A percentile compares a stretch with the other conserved stretches of the same genome.
phyloP scores from a whole-genome alignment of 2,888 invertebrate genomes.

The Synergus gifuensis region DNA sequence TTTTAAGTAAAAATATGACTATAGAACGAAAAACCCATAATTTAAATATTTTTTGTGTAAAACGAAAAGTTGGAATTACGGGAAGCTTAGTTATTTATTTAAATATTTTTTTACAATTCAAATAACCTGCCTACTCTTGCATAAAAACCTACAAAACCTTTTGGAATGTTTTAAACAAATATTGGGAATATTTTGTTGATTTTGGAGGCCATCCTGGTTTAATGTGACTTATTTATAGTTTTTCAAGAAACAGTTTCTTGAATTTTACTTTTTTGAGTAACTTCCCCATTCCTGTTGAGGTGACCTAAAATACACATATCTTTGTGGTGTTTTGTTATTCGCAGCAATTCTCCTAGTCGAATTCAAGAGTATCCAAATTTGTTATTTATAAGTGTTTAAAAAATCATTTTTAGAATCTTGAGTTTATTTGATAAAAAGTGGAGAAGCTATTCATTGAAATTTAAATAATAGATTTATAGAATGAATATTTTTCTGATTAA shows the following conservation, averaged over 20 bases:
- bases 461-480: conserved; percentile 39
- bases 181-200: too few species aligned
- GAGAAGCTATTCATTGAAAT: conserved; percentile 26
- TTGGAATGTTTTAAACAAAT: too few species aligned
- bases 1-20: too few species aligned
- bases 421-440: conserved; percentile 1
- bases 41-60: background rate
- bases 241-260: background rate
- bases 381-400: conserved; percentile 4
- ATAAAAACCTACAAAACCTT: too few species aligned
- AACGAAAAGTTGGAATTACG: too few species aligned
- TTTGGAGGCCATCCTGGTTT: background rate
- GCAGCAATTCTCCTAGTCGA: conserved; percentile 37
- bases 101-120: too few species aligned
- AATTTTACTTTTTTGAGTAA: background rate
- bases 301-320: conserved; percentile 40
- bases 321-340: conserved; percentile 36
- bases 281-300: background rate
- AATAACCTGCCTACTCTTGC: too few species aligned
- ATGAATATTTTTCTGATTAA: conserved; percentile 11
- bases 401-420: background rate
- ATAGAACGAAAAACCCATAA: too few species aligned
- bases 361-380: conserved; percentile 7
- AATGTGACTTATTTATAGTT: background rate
- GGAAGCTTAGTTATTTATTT: too few species aligned